These are phyloP conservation scores for Gouania willdenowi DNA, from an alignment of 2,797 vertebrate genomes.

Conservation along the genomic window DNA sequence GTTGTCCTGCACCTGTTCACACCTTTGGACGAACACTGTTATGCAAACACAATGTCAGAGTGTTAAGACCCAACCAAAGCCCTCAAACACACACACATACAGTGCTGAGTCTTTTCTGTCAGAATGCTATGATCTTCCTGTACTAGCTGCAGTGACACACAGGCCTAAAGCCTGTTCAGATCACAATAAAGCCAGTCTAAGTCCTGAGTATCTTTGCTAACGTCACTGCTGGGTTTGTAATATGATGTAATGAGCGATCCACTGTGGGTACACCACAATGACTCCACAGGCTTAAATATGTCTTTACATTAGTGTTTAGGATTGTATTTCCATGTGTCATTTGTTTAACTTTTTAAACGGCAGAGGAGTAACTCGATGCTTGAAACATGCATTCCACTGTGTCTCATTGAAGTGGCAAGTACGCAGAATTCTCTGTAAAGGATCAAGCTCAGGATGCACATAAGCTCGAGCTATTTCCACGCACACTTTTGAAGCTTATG, in stretches of 20 bases:
- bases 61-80: conserved; percentile 35
- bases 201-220: conserved; percentile 27
- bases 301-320: conserved; percentile 8
- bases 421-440: conserved; percentile 2
- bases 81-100: conserved; percentile 4
- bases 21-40: conserved; percentile 22
- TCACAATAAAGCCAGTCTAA: conserved; percentile 50
- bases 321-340: conserved; percentile 6
- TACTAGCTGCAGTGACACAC: conserved; percentile 21
- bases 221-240: conserved; percentile 24
- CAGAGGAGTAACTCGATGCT: conserved; percentile 19
- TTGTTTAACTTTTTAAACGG: conserved; percentile 32
- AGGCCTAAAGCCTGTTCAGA: conserved; percentile 29
- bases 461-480: conserved; percentile 15
- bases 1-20: conserved; percentile 15
- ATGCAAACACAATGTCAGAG: conserved; percentile 38
- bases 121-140: conserved; percentile 49
- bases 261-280: conserved; percentile 38
- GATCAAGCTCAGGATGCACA: conserved; percentile 10
- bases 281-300: conserved; percentile 18
- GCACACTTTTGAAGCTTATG: background rate
- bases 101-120: conserved; percentile 18
- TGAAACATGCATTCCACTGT: conserved; percentile 11
- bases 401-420: background rate
- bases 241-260: conserved; percentile 32